Evolutionary conservation across 2,888 invertebrate genomes (phyloP), one percentile per base, ranked within the genome.

Genomic region (Microctonus hyperodae): DNA sequence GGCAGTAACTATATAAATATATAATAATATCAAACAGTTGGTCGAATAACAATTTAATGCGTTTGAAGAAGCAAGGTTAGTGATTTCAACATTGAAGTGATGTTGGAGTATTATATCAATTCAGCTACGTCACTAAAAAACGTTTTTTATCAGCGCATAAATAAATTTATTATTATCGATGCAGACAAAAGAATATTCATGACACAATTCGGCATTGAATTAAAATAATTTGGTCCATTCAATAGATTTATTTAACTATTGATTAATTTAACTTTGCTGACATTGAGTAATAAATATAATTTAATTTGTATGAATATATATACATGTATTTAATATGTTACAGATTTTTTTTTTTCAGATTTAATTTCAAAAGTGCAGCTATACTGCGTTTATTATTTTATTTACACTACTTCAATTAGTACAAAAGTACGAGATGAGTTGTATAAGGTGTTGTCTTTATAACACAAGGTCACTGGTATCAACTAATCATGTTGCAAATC

Each of bases 381-480:
- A 40, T 50, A 48, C n/a, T 50, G 31, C 33, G 53, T 44, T 40
- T 1, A 13, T 62, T 25, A 10, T 10, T 16, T n/a, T 13, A 9
- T 53, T 35, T 44, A 28, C 22, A n/a, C 23, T n/a, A n/a, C n/a
- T 25, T 60, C 11, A 50, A 60, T 22, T 22, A 22, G 33, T 50
- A 16, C 22, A 50, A 20, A 53, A 37, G n/a, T 53, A 53, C 11
- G 35, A 53, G 70, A 83, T 84, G 83, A 84, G 83, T 72, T 80
- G 82, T 56, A 82, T 83, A 58, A 81, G 83, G 61, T 83, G 83
- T 69, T 84, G 84, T 69, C 74, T 83, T 69, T 78, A 83, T 64
- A 78, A 78, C 64, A 83, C 80, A 13, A 79, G 80, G 48, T 81
- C 83, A 65, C 71, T 84, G 69, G 83, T 80, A 60, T 76, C 81